A percentile compares a stretch with the other conserved stretches of the same genome.
phyloP scores from a whole-genome alignment of 2,888 invertebrate genomes.

The Drosophila fulvimacula region DNA sequence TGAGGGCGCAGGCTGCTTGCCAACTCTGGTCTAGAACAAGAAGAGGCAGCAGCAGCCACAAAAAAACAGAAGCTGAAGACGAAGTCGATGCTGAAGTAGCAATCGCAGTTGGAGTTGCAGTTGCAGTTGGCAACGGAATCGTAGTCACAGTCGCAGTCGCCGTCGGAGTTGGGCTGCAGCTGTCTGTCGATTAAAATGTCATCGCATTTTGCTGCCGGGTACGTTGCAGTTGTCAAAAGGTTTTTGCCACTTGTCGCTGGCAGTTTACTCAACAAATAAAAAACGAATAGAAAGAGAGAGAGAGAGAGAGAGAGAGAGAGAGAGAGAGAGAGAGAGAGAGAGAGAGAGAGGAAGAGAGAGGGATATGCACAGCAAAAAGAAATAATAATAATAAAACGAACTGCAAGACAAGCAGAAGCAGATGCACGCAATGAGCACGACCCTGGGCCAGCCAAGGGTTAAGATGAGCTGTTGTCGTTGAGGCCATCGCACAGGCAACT shows the following conservation, averaged over 20 bases:
- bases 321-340: neutral
- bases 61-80: constrained; percentile 13
- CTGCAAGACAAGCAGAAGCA: constrained; percentile 10
- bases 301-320: neutral
- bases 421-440: constrained; percentile 36
- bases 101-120: constrained; percentile 7
- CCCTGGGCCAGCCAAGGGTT: constrained; percentile 49
- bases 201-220: constrained; percentile 75
- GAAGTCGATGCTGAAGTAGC: constrained; percentile 2
- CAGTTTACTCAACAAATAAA: constrained; percentile 28
- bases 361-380: constrained; percentile 8
- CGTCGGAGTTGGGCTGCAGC: constrained; percentile 15
- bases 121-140: neutral
- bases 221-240: constrained; percentile 63
- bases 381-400: constrained; percentile 23
- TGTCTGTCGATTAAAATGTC: constrained; percentile 78
- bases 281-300: neutral
- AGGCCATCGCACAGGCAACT: constrained; percentile 21
- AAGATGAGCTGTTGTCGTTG: constrained; percentile 42
- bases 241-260: constrained; percentile 54
- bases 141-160: neutral
- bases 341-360: neutral
- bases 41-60: constrained; percentile 13
- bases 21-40: constrained; percentile 49
- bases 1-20: constrained; percentile 34